These are phyloP conservation scores for Leptinotarsa undecemlineata DNA, from an alignment of 1,140 invertebrate genomes.

Conservation along the genomic window DNA sequence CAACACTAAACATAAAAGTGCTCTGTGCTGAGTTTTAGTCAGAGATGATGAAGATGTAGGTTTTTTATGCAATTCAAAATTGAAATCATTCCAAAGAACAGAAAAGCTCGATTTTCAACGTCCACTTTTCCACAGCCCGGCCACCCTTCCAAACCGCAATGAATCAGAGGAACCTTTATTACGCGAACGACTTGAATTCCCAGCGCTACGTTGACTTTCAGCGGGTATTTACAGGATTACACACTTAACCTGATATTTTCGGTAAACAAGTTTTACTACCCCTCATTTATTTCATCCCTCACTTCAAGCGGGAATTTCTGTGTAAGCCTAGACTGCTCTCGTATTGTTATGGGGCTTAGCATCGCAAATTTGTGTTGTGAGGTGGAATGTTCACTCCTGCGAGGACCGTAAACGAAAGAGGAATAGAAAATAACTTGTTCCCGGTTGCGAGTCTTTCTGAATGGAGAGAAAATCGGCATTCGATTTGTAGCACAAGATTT, in stretches of 20 bases:
- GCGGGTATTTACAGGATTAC: constrained; percentile 17
- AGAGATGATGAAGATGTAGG: too few species aligned
- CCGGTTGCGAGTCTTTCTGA: constrained; percentile 19
- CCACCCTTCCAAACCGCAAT: too few species aligned
- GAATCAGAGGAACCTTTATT: neutral
- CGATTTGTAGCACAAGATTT: too few species aligned
- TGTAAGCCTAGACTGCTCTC: neutral
- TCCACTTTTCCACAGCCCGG: too few species aligned
- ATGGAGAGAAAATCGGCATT: too few species aligned
- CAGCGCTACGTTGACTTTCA: constrained; percentile 15
- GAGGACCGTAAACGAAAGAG: constrained; percentile 28
- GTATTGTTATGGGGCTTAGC: constrained; percentile 35
- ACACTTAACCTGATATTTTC: constrained; percentile 9
- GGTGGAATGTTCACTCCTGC: constrained; percentile 26
- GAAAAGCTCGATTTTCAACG: too few species aligned
- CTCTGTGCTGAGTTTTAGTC: too few species aligned
- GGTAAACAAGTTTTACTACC: constrained; percentile 1
- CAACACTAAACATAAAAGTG: too few species aligned
- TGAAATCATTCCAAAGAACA: too few species aligned
- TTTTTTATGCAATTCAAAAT: too few species aligned
- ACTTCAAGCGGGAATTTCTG: neutral
- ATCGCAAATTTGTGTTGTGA: constrained; percentile 29
- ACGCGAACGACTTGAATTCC: neutral
- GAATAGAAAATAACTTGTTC: constrained; percentile 50
- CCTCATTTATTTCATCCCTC: neutral